phyloP scores from a whole-genome alignment of 2,888 invertebrate species.

The Hipparchia sbordonii region DNA sequence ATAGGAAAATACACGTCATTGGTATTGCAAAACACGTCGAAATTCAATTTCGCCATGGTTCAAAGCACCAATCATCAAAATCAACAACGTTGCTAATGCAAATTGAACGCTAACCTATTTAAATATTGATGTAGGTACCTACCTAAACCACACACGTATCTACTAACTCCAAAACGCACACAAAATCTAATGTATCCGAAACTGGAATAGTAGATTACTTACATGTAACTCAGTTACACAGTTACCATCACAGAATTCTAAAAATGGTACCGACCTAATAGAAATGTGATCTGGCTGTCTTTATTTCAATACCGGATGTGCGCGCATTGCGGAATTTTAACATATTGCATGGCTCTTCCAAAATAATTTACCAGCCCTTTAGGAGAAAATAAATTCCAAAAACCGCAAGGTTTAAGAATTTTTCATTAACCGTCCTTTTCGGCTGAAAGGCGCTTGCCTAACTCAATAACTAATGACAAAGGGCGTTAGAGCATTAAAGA shows the following conservation, averaged over 20 bases:
- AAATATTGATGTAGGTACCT: slow-evolving; percentile 41
- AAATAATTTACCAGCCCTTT: background rate
- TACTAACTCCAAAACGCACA: background rate
- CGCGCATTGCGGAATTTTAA: no score
- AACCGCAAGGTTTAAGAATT: slow-evolving; percentile 34
- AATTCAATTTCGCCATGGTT: slow-evolving; percentile 18
- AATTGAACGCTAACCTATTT: slow-evolving; percentile 48
- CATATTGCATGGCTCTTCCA: no score
- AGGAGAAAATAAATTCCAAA: background rate
- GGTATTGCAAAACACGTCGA: slow-evolving; percentile 1
- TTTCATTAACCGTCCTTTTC: slow-evolving; percentile 54
- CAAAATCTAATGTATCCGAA: no score
- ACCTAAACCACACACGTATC: background rate
- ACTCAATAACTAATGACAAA: slow-evolving; percentile 68
- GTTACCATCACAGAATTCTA: no score
- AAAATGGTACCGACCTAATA: no score
- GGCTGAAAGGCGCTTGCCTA: slow-evolving; percentile 52
- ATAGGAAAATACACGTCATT: background rate
- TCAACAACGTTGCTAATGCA: slow-evolving; percentile 48
- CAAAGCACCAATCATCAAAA: slow-evolving; percentile 42
- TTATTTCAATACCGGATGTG: no score
- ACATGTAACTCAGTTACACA: no score
- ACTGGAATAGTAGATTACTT: no score
- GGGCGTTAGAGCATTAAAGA: slow-evolving; percentile 60
- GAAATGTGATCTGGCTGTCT: no score